These are phyloP conservation scores for Heliconius charithonia DNA, from an alignment of 2,888 invertebrate species.

Conservation along the genomic window DNA sequence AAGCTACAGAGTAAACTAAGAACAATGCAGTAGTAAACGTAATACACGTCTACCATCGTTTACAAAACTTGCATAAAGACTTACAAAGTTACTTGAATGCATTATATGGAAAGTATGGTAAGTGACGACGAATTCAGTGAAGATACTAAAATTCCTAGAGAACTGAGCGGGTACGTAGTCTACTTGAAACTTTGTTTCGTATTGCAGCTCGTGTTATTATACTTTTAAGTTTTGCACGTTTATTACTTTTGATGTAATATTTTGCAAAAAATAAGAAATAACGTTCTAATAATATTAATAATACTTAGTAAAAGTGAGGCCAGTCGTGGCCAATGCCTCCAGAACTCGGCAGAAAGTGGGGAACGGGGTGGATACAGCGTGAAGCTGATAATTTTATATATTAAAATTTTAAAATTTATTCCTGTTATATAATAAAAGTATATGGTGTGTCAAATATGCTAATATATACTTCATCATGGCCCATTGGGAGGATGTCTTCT, in stretches of 20 bases:
- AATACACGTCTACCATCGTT: conserved; percentile 1
- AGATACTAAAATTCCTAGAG: conserved; percentile 34
- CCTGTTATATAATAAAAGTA: no score
- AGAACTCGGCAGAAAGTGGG: no score
- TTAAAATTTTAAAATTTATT: no score
- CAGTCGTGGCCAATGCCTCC: no score
- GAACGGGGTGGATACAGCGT: no score
- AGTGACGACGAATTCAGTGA: conserved; percentile 39
- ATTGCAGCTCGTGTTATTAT: conserved; percentile 23
- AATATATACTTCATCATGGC: no score
- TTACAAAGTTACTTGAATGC: conserved; percentile 22
- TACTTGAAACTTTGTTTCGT: conserved; percentile 25
- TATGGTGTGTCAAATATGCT: no score
- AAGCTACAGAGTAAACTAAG: no score
- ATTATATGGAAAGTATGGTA: conserved; percentile 39
- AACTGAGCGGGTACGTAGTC: conserved; percentile 7
- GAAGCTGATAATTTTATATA: no score
- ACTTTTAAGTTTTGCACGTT: conserved; percentile 18
- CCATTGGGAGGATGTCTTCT: no score
- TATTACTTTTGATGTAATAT: conserved; percentile 17
- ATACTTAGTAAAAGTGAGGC: no score
- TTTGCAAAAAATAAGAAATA: not conserved
- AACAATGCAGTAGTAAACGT: not conserved
- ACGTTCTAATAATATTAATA: no score
- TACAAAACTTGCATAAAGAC: conserved; percentile 21